Percentiles rank a stretch among this genome's conserved stretches.
phyloP scores from a whole-genome alignment of 2,888 invertebrate genomes.

The Epistrophe grossulariae region DNA sequence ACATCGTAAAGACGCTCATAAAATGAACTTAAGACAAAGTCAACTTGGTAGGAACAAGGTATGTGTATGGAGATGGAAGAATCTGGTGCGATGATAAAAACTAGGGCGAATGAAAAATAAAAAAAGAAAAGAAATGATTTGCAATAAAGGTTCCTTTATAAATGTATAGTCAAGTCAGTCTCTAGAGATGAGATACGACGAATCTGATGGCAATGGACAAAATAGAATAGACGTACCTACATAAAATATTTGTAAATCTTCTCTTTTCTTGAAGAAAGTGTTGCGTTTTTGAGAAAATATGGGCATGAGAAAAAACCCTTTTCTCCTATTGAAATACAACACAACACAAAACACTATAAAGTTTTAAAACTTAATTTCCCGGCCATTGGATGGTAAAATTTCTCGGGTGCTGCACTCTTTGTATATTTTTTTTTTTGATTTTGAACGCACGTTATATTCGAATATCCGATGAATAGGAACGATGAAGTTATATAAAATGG shows the following conservation, averaged over 20 bases:
- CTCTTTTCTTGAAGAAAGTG: background rate
- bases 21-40: conserved; percentile 56
- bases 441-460: conserved; percentile 43
- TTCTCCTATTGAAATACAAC: background rate
- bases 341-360: conserved; percentile 3
- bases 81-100: conserved; percentile 30
- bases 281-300: conserved; percentile 17
- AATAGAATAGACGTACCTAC: background rate
- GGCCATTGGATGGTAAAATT: conserved; percentile 42
- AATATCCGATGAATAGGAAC: background rate
- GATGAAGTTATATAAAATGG: conserved; percentile 24
- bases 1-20: conserved; percentile 71
- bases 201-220: background rate
- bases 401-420: conserved; percentile 9
- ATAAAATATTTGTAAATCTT: conserved; percentile 26
- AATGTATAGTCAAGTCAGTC: too few relatives aligned
- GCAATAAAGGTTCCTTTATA: conserved; percentile 13
- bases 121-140: conserved; percentile 1
- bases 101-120: background rate
- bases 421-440: background rate
- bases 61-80: background rate
- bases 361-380: conserved; percentile 63
- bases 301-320: background rate
- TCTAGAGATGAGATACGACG: conserved; percentile 6
- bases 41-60: too few relatives aligned